A percentile compares a stretch with the other conserved stretches of the same genome.
phyloP scores from a whole-genome alignment of 2,797 vertebrate genomes.

The Myiotriccus ornatus region DNA sequence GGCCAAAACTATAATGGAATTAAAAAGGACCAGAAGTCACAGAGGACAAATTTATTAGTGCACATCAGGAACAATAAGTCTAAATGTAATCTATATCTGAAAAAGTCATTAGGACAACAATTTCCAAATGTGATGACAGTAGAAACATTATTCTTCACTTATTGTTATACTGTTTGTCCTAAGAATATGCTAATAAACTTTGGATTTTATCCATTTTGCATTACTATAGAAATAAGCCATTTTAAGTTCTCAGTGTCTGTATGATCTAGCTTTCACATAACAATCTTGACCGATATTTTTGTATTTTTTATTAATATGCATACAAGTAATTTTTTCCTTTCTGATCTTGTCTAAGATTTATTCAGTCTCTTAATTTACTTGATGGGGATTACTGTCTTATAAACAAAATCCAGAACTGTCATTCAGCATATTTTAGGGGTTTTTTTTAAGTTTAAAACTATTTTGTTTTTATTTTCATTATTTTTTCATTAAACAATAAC shows the following conservation, averaged over 20 bases:
- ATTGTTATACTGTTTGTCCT: background rate
- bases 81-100: background rate
- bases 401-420: background rate
- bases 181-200: background rate
- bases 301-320: background rate
- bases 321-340: background rate
- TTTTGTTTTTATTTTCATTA: background rate
- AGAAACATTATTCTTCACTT: background rate
- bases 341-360: background rate
- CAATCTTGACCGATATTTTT: background rate
- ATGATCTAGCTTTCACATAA: background rate
- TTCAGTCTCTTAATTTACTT: background rate
- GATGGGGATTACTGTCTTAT: background rate
- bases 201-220: background rate
- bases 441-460: background rate
- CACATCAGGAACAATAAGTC: background rate
- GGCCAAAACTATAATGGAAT: background rate
- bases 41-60: background rate
- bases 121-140: background rate
- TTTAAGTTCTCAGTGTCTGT: background rate
- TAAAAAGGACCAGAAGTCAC: background rate
- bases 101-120: background rate
- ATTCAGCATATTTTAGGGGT: background rate
- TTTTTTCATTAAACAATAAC: background rate
- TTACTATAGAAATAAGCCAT: background rate